phyloP scores from a whole-genome alignment of 2,797 vertebrate species.

The Amazonetta brasiliensis region DNA sequence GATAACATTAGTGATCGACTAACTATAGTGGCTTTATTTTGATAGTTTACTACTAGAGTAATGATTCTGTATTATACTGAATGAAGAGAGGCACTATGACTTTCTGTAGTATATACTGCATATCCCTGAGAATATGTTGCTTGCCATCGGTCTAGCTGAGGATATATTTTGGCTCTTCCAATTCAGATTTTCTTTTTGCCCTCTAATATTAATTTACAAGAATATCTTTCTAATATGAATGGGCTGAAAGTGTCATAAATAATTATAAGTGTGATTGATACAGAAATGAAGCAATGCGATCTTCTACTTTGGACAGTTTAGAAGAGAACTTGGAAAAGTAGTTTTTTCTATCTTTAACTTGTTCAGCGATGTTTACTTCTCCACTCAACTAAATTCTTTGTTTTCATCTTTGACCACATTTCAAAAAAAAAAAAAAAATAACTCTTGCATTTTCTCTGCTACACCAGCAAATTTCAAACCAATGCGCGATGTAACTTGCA shows the following conservation, averaged over 20 bases:
- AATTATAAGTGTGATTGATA: neutral
- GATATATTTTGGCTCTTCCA: neutral
- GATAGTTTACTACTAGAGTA: neutral
- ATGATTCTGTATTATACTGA: neutral
- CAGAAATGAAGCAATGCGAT: neutral
- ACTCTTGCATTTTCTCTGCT: neutral
- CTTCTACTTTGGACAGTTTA: neutral
- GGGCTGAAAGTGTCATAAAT: neutral
- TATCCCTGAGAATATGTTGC: neutral
- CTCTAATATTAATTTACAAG: neutral
- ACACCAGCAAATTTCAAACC: slow-evolving; percentile 4
- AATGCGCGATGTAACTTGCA: neutral
- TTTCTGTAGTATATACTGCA: neutral
- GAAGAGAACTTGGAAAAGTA: neutral
- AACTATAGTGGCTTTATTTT: neutral
- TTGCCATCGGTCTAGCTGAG: neutral
- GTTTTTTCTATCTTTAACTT: neutral
- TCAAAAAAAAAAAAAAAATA: neutral
- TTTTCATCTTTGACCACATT: neutral
- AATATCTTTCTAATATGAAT: neutral
- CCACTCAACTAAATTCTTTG: neutral
- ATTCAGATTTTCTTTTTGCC: neutral
- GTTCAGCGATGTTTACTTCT: neutral
- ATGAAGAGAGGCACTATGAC: neutral
- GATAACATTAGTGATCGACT: neutral